A percentile compares a stretch with the other conserved stretches of the same genome.
phyloP scores from a whole-genome alignment of 35 echinoderm and acorn worm genomes.

The Eucidaris tribuloides region DNA sequence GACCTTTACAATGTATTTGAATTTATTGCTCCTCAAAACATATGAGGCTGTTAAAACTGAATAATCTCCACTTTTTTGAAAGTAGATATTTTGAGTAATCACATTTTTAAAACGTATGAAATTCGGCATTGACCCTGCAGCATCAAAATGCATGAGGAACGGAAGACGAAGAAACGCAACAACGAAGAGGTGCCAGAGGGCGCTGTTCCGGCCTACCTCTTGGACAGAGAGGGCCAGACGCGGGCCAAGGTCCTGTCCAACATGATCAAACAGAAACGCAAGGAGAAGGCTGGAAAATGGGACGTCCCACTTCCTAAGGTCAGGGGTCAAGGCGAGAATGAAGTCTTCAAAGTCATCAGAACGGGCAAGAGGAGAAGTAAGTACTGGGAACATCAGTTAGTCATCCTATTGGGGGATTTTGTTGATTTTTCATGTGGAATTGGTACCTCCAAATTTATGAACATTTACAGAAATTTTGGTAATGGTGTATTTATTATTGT shows the following conservation, averaged over 20 bases:
- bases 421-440: background rate
- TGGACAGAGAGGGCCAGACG: slow-evolving; percentile 91
- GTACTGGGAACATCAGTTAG: no score
- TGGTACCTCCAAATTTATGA: no score
- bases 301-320: slow-evolving; percentile 95
- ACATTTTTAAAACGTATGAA: no score
- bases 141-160: slow-evolving; percentile 99
- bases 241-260: slow-evolving; percentile 97
- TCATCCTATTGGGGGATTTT: background rate
- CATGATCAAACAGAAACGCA: slow-evolving; percentile 99
- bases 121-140: slow-evolving; percentile 17
- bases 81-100: no score
- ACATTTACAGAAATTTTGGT: no score
- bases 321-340: slow-evolving; percentile 76
- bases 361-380: slow-evolving; percentile 97
- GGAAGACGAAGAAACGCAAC: slow-evolving; percentile 84
- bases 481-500: no score
- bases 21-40: no score
- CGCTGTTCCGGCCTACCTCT: slow-evolving; percentile 91
- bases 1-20: no score
- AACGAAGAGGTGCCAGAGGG: slow-evolving; percentile 95
- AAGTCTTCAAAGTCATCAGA: slow-evolving; percentile 94
- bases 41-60: no score
- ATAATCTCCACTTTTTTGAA: no score
- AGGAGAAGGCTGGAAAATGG: slow-evolving; percentile 99